A percentile compares a stretch with the other conserved stretches of the same genome.
These are phyloP conservation scores for Calameuta pallipes DNA, from an alignment of 2,888 invertebrate genomes.

Conservation along the genomic window DNA sequence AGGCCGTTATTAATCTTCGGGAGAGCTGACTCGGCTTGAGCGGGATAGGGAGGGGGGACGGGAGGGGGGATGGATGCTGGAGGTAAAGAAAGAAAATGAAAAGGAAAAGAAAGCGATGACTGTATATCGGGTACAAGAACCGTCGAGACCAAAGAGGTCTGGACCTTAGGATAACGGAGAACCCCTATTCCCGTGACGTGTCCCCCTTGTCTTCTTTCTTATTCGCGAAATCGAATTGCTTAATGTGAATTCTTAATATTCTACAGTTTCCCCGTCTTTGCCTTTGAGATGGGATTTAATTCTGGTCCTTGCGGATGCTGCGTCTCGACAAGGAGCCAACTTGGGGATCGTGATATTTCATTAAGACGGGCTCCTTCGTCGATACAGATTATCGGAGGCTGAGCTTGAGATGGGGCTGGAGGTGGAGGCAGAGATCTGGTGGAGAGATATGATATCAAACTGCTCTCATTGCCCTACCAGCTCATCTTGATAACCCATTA, in stretches of 20 bases:
- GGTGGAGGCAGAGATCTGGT: no score
- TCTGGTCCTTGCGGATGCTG: slow-evolving; percentile 11
- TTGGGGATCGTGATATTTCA: slow-evolving; percentile 43
- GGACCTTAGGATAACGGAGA: slow-evolving; percentile 17
- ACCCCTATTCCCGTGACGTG: neutral
- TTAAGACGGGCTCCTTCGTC: slow-evolving; percentile 35
- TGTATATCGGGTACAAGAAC: no score
- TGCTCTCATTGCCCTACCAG: no score
- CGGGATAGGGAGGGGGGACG: no score
- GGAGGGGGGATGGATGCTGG: no score
- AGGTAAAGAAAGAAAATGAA: no score
- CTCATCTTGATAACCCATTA: no score
- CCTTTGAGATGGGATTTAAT: neutral
- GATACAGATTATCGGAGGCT: no score
- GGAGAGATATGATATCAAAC: no score
- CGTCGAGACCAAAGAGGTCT: no score
- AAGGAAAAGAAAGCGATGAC: no score
- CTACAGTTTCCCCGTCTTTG: neutral
- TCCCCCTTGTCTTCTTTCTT: neutral
- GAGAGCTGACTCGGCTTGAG: slow-evolving; percentile 26
- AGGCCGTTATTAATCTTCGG: slow-evolving; percentile 53
- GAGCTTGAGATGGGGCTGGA: no score
- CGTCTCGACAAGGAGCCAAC: slow-evolving; percentile 22
- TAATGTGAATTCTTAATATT: neutral
- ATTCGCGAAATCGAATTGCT: neutral